phyloP scores from a whole-genome alignment of 2,113 vertebrate genomes.

The Cyprinus carpio region DNA sequence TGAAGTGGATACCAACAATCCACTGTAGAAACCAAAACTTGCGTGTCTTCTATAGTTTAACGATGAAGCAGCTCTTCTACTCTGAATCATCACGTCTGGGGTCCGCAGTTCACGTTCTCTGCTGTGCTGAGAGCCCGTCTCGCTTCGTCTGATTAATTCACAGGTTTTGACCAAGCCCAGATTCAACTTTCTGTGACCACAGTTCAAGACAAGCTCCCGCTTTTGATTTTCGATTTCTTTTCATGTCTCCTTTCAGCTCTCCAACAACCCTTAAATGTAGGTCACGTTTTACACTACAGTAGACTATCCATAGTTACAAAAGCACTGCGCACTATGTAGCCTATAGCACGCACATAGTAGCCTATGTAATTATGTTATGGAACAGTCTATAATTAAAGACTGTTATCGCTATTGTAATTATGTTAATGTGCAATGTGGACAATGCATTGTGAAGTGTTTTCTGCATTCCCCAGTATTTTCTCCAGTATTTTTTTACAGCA shows the following conservation, averaged over 20 bases:
- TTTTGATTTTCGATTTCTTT: neutral
- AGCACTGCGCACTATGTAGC: neutral
- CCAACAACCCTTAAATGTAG: neutral
- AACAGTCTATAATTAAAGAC: neutral
- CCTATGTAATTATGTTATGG: constrained; percentile 12
- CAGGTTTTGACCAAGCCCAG: constrained; percentile 58
- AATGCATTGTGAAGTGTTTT: neutral
- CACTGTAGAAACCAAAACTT: no score
- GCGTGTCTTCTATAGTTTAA: no score
- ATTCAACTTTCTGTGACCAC: constrained; percentile 73
- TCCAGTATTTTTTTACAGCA: no score
- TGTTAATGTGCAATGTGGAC: neutral
- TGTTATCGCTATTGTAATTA: neutral
- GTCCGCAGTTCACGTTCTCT: neutral
- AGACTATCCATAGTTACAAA: neutral
- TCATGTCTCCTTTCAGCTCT: neutral
- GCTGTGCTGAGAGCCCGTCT: neutral
- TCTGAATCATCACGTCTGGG: neutral
- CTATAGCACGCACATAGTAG: neutral
- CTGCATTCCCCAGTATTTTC: neutral
- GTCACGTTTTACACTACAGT: neutral
- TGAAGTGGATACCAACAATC: no score
- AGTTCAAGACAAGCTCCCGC: neutral
- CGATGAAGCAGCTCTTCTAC: no score
- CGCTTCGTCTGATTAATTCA: constrained; percentile 12